Evolutionary conservation across 2,797 vertebrate species (phyloP).

Genomic region (Micromesistius poutassou): DNA sequence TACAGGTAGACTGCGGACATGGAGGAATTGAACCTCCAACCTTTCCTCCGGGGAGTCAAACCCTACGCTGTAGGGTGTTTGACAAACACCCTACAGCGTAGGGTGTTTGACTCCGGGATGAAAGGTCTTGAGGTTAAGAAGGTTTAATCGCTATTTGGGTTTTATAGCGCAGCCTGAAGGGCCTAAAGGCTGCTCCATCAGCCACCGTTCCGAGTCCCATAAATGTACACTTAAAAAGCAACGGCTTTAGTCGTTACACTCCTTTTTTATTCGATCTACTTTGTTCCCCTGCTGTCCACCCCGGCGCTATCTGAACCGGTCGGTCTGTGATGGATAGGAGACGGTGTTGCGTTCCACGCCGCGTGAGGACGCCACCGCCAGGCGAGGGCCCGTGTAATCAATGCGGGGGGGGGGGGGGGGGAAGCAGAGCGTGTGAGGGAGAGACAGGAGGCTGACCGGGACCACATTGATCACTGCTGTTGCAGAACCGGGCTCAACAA

Average conservation of each 20-base stretch:
- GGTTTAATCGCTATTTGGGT: too few relatives aligned
- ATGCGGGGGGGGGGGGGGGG: conserved; percentile 27
- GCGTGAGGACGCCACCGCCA: conserved; percentile 33
- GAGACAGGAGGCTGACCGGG: conserved; percentile 43
- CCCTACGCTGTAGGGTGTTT: background rate
- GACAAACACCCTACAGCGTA: background rate
- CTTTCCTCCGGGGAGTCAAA: background rate
- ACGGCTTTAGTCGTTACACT: background rate
- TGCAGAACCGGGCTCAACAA: conserved; percentile 18
- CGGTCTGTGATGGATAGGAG: conserved; percentile 14
- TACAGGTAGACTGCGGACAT: background rate
- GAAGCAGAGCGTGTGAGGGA: conserved; percentile 15
- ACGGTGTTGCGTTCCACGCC: conserved; percentile 24
- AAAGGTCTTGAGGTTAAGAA: background rate
- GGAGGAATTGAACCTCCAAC: background rate
- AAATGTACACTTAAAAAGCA: too few relatives aligned
- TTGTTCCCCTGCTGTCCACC: background rate
- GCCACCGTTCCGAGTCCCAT: background rate
- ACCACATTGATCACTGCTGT: conserved; percentile 39
- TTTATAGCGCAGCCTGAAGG: too few relatives aligned
- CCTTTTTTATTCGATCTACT: background rate
- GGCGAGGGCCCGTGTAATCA: conserved; percentile 33
- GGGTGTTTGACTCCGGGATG: background rate
- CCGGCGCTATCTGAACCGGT: too few relatives aligned
- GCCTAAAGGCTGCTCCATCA: too few relatives aligned